Percentiles rank a stretch among this genome's conserved stretches.
Conservation (phyloP, 2,797 vertebrate genomes). For the Chiloscyllium punctatum region DNA sequence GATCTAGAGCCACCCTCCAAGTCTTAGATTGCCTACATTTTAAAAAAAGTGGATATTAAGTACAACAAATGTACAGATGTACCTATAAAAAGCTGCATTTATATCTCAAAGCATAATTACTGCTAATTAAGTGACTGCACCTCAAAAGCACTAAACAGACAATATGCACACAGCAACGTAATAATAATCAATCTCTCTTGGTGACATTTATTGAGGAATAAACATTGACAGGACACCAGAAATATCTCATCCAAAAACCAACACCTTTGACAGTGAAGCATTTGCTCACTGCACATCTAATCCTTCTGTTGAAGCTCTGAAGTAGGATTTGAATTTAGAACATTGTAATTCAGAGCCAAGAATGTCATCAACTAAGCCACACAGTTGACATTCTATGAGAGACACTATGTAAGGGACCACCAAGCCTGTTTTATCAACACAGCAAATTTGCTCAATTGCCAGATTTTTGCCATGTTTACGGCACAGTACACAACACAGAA, state of each 20-base stretch:
- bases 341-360: background rate
- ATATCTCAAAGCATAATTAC: too few relatives aligned
- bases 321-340: background rate
- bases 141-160: too few relatives aligned
- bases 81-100: background rate
- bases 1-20: background rate
- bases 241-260: background rate
- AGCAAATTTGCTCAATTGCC: background rate
- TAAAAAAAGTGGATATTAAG: background rate
- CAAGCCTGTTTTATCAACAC: background rate
- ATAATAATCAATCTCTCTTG: too few relatives aligned
- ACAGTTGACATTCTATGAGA: background rate
- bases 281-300: background rate
- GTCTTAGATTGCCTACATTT: background rate
- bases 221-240: background rate
- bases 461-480: background rate
- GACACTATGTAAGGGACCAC: background rate
- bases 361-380: background rate
- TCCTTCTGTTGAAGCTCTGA: background rate
- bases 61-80: background rate
- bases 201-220: background rate
- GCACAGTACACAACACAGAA: background rate
- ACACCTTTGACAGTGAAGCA: too few relatives aligned
- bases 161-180: too few relatives aligned
- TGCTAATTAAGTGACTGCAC: too few relatives aligned